Evolutionary conservation across 2,113 vertebrate genomes (phyloP).

Genomic region (Takifugu bimaculatus): DNA sequence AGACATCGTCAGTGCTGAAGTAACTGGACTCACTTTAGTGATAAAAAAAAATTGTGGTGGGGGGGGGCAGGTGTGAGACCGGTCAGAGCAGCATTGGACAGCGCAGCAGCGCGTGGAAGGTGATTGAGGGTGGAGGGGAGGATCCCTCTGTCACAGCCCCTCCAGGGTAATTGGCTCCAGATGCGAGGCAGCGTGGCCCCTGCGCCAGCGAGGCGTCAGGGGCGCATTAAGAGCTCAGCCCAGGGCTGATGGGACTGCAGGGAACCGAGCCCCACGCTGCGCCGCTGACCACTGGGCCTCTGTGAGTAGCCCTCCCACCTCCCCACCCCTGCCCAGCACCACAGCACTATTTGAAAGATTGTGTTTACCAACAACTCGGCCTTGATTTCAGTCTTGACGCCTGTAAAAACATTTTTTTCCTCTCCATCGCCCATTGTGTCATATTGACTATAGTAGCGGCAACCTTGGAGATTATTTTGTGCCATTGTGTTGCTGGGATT

Average conservation of each 20-base stretch:
- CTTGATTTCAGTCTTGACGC: constrained; percentile 10
- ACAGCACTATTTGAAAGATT: constrained; percentile 24
- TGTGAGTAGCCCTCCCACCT: constrained; percentile 1
- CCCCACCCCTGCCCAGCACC: constrained; percentile 18
- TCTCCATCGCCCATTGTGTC: not conserved
- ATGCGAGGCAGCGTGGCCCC: constrained; percentile 71
- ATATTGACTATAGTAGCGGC: constrained; percentile 25
- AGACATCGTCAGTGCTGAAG: not conserved
- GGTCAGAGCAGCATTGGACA: constrained; percentile 50
- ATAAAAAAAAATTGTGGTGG: constrained; percentile 33
- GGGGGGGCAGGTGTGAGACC: constrained; percentile 50
- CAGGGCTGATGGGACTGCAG: constrained; percentile 58
- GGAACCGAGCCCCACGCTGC: constrained; percentile 36
- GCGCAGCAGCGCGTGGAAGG: constrained; percentile 22
- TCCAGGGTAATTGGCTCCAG: constrained; percentile 74
- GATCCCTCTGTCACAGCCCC: constrained; percentile 64
- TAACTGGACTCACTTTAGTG: not conserved
- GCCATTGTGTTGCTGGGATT: constrained; percentile 24
- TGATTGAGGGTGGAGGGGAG: constrained; percentile 15
- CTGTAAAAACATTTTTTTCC: constrained; percentile 11
- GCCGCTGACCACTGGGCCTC: constrained; percentile 45
- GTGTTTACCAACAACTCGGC: constrained; percentile 8
- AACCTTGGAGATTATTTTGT: constrained; percentile 7
- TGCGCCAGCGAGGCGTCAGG: constrained; percentile 76
- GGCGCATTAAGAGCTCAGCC: constrained; percentile 74